Percentiles rank a stretch among this genome's conserved stretches.
Conservation (phyloP, 2,113 vertebrate species). For the Silurus meridionalis region DNA sequence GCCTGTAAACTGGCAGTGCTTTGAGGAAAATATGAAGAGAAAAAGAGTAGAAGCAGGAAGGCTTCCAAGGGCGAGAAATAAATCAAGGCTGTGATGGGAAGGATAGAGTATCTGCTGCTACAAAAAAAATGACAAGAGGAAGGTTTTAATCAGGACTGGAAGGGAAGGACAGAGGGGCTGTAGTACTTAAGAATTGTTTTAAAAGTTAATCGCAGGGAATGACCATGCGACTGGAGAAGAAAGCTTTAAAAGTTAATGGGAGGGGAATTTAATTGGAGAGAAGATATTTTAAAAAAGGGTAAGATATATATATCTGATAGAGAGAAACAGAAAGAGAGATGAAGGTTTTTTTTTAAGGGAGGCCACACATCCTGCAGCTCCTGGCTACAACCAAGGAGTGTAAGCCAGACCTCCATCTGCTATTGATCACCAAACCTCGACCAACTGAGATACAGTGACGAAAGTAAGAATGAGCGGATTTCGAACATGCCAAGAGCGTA, state of each 20-base stretch:
- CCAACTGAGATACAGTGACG: slow-evolving; percentile 26
- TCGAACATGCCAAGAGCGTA: slow-evolving; percentile 21
- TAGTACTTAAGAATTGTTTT: slow-evolving; percentile 2
- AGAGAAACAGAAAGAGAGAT: background rate
- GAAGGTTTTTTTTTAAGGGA: background rate
- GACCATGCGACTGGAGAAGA: background rate
- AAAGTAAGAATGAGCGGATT: slow-evolving; percentile 21
- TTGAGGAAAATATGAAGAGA: slow-evolving; percentile 14
- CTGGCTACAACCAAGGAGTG: slow-evolving; percentile 55
- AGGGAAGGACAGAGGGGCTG: background rate
- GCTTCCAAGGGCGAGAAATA: slow-evolving; percentile 14
- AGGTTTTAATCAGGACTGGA: slow-evolving; percentile 3
- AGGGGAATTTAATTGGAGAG: background rate
- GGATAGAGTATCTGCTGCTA: background rate
- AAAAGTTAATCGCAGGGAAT: background rate
- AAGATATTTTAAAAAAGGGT: background rate
- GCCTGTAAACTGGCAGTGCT: background rate
- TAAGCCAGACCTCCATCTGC: slow-evolving; percentile 71
- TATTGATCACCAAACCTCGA: slow-evolving; percentile 63
- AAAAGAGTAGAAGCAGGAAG: background rate
- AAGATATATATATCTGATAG: slow-evolving; percentile 14
- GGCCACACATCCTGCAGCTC: slow-evolving; percentile 45
- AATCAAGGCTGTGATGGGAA: slow-evolving; percentile 17
- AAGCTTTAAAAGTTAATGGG: background rate
- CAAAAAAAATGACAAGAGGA: slow-evolving; percentile 14